A percentile compares a stretch with the other conserved stretches of the same genome.
These are phyloP conservation scores for Platichthys flesus DNA, from an alignment of 2,113 vertebrate genomes.

Conservation along the genomic window DNA sequence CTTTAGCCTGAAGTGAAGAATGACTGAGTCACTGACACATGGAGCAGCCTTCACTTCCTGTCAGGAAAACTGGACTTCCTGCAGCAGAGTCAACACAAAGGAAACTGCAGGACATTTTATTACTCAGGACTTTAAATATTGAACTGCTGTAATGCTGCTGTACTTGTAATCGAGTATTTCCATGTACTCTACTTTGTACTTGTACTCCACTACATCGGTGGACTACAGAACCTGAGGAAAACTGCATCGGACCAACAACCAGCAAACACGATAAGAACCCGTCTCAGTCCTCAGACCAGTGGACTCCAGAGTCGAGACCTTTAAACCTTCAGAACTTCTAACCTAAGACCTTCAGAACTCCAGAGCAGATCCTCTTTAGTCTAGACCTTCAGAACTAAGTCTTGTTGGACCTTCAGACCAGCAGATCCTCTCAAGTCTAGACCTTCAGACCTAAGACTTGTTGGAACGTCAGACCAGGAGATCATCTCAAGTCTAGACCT, in stretches of 20 bases:
- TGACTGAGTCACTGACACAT: background rate
- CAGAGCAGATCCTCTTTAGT: background rate
- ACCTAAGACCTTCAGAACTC: background rate
- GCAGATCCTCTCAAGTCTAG: too few relatives aligned
- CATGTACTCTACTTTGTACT: background rate
- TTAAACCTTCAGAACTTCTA: background rate
- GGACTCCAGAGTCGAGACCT: too few relatives aligned
- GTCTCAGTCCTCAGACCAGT: too few relatives aligned
- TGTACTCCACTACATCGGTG: background rate
- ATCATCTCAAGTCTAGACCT: too few relatives aligned
- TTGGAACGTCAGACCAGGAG: too few relatives aligned
- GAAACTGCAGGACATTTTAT: slow-evolving; percentile 11
- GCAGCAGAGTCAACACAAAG: slow-evolving; percentile 5
- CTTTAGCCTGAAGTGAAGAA: background rate
- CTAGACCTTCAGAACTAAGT: background rate
- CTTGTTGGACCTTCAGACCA: too few relatives aligned
- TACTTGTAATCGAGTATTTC: too few relatives aligned
- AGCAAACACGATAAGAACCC: background rate
- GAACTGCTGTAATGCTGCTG: too few relatives aligned
- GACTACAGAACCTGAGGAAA: background rate
- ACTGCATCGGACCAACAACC: background rate
- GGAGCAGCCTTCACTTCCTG: slow-evolving; percentile 39
- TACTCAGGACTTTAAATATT: background rate
- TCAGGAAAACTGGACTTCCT: slow-evolving; percentile 8
- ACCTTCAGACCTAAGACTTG: too few relatives aligned